Conservation (phyloP, 2,888 invertebrate species). For the Eupeodes latifasciatus region DNA sequence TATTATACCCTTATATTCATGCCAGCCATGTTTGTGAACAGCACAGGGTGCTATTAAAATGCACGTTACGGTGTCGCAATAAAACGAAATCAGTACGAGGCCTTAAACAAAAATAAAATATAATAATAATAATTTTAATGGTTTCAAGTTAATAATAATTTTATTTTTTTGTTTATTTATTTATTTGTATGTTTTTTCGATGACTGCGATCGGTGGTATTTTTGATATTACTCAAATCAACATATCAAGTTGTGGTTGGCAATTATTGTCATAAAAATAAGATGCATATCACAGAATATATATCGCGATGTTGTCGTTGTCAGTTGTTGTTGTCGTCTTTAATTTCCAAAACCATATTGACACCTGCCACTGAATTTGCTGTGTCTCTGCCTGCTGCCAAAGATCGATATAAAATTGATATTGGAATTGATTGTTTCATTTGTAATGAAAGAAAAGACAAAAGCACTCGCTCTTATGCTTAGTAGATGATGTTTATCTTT, state of each 20-base stretch:
- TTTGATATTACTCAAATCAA: conserved; percentile 66
- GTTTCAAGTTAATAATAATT: conserved; percentile 62
- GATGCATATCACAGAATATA: conserved; percentile 64
- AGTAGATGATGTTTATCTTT: conserved; percentile 67
- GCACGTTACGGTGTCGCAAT: conserved; percentile 69
- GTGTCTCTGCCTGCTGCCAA: conserved; percentile 48
- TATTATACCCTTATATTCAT: conserved; percentile 63
- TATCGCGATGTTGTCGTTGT: conserved; percentile 36
- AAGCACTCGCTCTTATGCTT: conserved; percentile 22
- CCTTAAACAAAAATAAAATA: conserved; percentile 69
- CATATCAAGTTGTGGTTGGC: conserved; percentile 42
- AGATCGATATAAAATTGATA: conserved; percentile 47
- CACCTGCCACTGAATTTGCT: conserved; percentile 59
- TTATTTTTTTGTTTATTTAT: conserved; percentile 7
- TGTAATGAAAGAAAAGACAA: conserved; percentile 47
- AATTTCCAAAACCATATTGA: conserved; percentile 69
- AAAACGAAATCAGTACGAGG: conserved; percentile 76
- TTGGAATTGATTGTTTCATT: conserved; percentile 51
- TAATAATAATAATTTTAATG: conserved; percentile 69
- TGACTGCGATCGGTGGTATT: conserved; percentile 39
- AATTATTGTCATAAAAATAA: conserved; percentile 72
- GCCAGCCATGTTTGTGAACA: conserved; percentile 53
- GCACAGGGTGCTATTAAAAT: conserved; percentile 70
- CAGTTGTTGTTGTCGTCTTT: conserved; percentile 39
- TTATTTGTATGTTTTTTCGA: neutral